Evolutionary conservation across 92 coral and sea anemone genomes (phyloP), one percentile per base, ranked within the genome.

Genomic region (Palythoa heliodiscus): DNA sequence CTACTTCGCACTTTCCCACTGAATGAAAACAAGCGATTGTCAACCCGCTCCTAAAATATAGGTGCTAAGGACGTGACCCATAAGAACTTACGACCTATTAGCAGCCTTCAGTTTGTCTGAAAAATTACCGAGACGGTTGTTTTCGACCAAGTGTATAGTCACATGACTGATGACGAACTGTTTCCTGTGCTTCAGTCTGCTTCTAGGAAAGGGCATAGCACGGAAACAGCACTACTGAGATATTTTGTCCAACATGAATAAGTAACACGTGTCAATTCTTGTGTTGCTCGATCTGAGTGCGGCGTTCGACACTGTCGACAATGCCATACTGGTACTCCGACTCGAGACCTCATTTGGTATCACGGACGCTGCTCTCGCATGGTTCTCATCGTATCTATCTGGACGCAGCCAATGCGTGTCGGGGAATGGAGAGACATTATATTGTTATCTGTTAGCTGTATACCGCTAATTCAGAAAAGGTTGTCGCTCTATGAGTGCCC

Each of bases 91-190:
- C 81, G 89, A 76, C 92, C 82, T 54, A 38, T 89, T 72, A 70
- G 89, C 58, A 85, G 82, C 76, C 86, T 87, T 68, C 90, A 70
- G 63, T 87, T 87, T 39, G 72, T 80, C 60, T 87, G 83, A 76
- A 89, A 89, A 80, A 71, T 89, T 85, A 78, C 89, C 61, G 86
- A 88, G 75, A 89, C 89, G 86, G 91, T 89, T 19, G 91, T 89
- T 60, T 86, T 89, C 68, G 86, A 89, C 70, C 91, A 86, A 73
- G 67, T 89, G 71, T 86, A 85, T 71, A 76, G 75, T 77, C 86
- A 89, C 40, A 61, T 85, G 52, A 84, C 86, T 39, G 86, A 84
- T n/a, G n/a, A n/a, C 79, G 53, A 89, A 24, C 91, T 89, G 75
- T 54, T 89, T 84, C 86, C 89, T 85, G 39, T 66, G 71, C 66